Evolutionary conservation across 2,113 vertebrate species (phyloP).

Genomic region (Lonchura striata): DNA sequence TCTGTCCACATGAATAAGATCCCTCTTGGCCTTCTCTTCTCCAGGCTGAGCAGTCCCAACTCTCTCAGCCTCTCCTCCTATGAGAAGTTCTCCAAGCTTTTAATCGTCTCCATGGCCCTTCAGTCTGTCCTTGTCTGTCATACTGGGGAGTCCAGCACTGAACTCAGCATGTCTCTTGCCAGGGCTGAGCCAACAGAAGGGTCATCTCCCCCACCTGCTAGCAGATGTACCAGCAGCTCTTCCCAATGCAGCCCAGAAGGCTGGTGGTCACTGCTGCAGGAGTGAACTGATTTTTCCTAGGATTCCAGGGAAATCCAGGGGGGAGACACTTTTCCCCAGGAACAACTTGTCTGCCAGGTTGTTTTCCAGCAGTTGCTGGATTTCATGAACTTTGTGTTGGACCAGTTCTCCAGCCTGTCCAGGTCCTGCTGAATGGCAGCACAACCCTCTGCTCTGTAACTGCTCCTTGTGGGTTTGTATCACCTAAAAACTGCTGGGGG

Average conservation of each 20-base stretch:
- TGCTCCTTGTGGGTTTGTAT: neutral
- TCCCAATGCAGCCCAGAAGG: neutral
- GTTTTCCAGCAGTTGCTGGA: neutral
- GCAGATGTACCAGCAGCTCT: neutral
- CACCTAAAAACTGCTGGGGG: neutral
- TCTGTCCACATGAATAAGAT: neutral
- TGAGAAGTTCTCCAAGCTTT: neutral
- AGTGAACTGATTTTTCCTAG: neutral
- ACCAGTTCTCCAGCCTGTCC: neutral
- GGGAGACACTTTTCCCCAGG: neutral
- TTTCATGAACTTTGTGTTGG: neutral
- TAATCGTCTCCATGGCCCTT: neutral
- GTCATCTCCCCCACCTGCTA: neutral
- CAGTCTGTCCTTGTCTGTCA: neutral
- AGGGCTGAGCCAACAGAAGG: neutral
- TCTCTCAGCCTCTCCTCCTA: neutral
- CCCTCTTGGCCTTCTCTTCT: neutral
- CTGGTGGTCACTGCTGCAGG: neutral
- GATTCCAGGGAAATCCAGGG: neutral
- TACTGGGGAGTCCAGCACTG: neutral
- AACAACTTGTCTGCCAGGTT: neutral
- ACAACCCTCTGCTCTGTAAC: neutral
- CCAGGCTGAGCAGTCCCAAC: neutral
- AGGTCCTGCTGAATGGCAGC: neutral
- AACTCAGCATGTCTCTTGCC: neutral